Conservation (phyloP, 2,888 invertebrate species). For the Drosophila siamana region DNA sequence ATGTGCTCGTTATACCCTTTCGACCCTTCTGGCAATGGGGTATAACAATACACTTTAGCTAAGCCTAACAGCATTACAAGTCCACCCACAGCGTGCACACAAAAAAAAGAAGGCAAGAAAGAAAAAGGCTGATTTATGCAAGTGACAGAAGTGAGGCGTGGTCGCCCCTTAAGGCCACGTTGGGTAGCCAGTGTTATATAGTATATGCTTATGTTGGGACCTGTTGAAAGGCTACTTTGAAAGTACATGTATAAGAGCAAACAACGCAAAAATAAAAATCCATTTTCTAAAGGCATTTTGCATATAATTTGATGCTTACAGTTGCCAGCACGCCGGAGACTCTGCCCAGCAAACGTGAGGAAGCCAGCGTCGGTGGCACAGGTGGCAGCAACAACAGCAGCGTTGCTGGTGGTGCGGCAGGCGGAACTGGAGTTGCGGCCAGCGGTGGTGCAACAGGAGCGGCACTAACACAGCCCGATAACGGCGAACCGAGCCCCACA, state of each 20-base stretch:
- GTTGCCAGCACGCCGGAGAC: slow-evolving; percentile 94
- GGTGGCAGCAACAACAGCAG: slow-evolving; percentile 42
- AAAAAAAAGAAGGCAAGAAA: background rate
- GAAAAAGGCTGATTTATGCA: slow-evolving; percentile 37
- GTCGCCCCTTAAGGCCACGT: background rate
- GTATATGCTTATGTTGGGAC: slow-evolving; percentile 20
- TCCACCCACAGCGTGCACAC: background rate
- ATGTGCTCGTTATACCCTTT: slow-evolving; percentile 33
- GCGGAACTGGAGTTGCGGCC: slow-evolving; percentile 32
- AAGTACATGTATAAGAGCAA: background rate
- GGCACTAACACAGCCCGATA: slow-evolving; percentile 45
- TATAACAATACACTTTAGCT: slow-evolving; percentile 55
- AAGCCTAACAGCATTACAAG: slow-evolving; percentile 48
- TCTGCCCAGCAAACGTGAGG: slow-evolving; percentile 87
- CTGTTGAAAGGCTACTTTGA: slow-evolving; percentile 38
- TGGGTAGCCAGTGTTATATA: slow-evolving; percentile 1
- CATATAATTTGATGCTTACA: slow-evolving; percentile 86
- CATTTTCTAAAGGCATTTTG: slow-evolving; percentile 39
- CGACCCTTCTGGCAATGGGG: slow-evolving; percentile 23
- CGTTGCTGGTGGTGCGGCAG: slow-evolving; percentile 30
- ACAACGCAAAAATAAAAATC: slow-evolving; percentile 1
- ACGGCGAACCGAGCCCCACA: slow-evolving; percentile 63
- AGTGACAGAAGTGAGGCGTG: slow-evolving; percentile 10
- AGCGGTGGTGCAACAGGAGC: slow-evolving; percentile 33
- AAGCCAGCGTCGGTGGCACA: slow-evolving; percentile 78